A percentile compares a stretch with the other conserved stretches of the same genome.
phyloP scores from a whole-genome alignment of 2,888 invertebrate species.

The Psylliodes chrysocephalus region DNA sequence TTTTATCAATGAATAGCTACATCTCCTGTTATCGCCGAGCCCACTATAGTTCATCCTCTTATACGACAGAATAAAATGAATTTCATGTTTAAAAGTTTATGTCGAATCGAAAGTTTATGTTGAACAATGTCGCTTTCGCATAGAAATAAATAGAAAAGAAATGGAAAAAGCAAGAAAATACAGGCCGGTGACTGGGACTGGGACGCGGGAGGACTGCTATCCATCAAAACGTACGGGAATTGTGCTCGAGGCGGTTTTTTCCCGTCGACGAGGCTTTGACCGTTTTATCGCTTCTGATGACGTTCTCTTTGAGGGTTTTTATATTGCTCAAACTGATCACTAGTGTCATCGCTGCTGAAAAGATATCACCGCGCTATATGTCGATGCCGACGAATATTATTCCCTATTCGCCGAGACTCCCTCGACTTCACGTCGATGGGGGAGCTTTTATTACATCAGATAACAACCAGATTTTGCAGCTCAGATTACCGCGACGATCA shows the following conservation, averaged over 20 bases:
- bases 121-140: not conserved
- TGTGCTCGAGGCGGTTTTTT: conserved; percentile 6
- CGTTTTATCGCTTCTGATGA: conserved; percentile 32
- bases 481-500: not conserved
- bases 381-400: no score
- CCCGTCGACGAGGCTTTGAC: conserved; percentile 9
- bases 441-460: not conserved
- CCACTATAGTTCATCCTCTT: no score
- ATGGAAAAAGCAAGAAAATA: not conserved
- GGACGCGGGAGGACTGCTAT: no score
- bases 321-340: conserved; percentile 35
- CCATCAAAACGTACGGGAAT: conserved; percentile 7
- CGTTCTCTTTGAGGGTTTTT: conserved; percentile 34
- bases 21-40: no score
- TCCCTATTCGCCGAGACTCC: conserved; percentile 20
- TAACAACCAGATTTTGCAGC: not conserved
- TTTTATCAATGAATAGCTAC: no score
- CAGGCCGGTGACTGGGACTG: not conserved
- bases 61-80: no score
- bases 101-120: not conserved
- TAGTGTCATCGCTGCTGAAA: conserved; percentile 30
- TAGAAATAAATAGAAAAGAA: conserved; percentile 5
- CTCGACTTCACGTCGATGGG: conserved; percentile 2
- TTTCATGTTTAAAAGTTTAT: not conserved
- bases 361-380: conserved; percentile 31